Base-by-base conservation (phyloP, 2,113 vertebrate species). In the Trinectes maculatus region DNA sequence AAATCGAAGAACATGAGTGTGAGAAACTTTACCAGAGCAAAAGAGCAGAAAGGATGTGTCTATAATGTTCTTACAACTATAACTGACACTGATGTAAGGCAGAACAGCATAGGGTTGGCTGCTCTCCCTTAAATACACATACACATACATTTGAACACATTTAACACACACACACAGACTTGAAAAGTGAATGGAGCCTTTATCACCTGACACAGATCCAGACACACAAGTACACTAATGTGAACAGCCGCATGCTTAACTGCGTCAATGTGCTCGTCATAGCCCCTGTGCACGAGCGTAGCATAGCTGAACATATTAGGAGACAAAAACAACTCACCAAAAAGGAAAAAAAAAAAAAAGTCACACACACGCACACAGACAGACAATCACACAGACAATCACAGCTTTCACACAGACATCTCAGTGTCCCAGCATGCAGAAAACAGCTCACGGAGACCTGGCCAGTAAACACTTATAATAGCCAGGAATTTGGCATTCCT, bases 381-480 rank as follows among this genome's bases (percentile, higher is more conserved):
- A 54, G 28, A 73, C 47, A 64, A 22, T 26, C 12, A 47, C 5
- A 55, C 40, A 59, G 22, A 31, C 48, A 36, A 8, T 28, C 47
- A 28, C 47, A 28, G 9, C 22, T 21, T 6, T 15, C 22, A 56
- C 26, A 71, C 40, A 65, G 39, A 68, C 72, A 66, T 26, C 69
- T 37, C 65, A 49, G 61, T 22, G 73, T 73, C 69, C 53, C 65
- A 77, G 83, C 61, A 52, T 72, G 71, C 64, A 84, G 62, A 74
- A 87, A 82, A 86, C 79, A 15, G 74, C 55, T 69, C 78, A 51
- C 21, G 44, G 25, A 81, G 79, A 55, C 71, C 58, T 58, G 77
- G 73, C 65, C 65, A 81, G 80, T 83, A 90, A 89, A 90, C 80
- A 85, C 77, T 75, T 75, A 62, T 78, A 85, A 89, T 82, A 62